These are phyloP conservation scores for Chanos chanos DNA, from an alignment of 2,797 vertebrate genomes.

Conservation along the genomic window DNA sequence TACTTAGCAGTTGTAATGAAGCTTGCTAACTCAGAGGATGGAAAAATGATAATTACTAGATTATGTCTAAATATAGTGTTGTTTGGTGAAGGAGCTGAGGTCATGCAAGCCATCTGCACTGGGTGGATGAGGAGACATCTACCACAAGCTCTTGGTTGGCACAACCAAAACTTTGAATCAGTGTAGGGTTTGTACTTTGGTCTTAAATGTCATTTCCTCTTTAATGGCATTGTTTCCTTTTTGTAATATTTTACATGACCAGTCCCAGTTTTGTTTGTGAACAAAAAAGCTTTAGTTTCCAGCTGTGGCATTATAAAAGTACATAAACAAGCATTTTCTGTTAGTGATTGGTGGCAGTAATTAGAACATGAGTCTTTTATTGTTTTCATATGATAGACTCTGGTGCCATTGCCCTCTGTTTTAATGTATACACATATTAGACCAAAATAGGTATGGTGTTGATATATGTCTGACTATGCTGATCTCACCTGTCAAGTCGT, in stretches of 20 bases:
- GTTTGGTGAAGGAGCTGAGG: constrained; percentile 39
- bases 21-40: constrained; percentile 31
- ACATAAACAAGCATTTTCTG: constrained; percentile 15
- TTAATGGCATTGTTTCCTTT: constrained; percentile 19
- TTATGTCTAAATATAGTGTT: constrained; percentile 43
- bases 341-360: constrained; percentile 33
- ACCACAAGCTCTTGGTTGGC: constrained; percentile 46
- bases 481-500: no score
- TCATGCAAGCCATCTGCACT: constrained; percentile 53
- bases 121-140: constrained; percentile 36
- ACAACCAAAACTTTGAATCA: constrained; percentile 43
- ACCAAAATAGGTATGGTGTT: no score
- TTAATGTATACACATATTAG: no score
- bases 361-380: no score
- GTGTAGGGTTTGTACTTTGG: constrained; percentile 39
- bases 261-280: constrained; percentile 20
- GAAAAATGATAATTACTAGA: constrained; percentile 50
- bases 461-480: no score
- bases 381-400: no score
- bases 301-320: constrained; percentile 41
- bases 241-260: background rate
- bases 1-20: constrained; percentile 40
- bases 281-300: constrained; percentile 38
- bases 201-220: constrained; percentile 44
- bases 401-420: no score